Evolutionary conservation across 2,113 vertebrate genomes (phyloP), one percentile per base, ranked within the genome.

Genomic region (Saccopteryx bilineata): DNA sequence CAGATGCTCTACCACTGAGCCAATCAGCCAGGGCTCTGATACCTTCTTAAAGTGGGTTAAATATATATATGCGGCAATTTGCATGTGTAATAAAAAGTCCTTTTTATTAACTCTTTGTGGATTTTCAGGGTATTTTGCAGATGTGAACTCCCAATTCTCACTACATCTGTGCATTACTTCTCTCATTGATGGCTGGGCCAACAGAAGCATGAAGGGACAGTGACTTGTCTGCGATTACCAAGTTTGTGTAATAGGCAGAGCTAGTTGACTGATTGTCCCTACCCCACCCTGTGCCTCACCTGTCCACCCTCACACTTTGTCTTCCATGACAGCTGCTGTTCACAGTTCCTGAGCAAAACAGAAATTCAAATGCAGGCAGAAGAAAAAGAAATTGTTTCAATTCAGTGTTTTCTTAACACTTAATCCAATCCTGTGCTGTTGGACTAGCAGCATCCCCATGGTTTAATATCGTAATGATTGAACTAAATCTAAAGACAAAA

Each of bases 361-460:
- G 18, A 65, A 92, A 94, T 89, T 90, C 76, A 72, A 87, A 85
- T 79, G 18, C 33, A 90, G 91, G 66, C 61, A 68, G 85, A 95
- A 39, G 63, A 96, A 91, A 91, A 85, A 48, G 33, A 84, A 80
- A 63, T 46, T 9, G 4, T 84, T 95, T 87, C 48, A 33, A n/a
- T 78, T 5, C n/a, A 90, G 63, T 17, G 31, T 85, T 90, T 74
- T 92, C 15, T 81, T 85, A 76, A 63, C 5, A 60, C 61, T 95
- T 86, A 46, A 94, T 75, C 33, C 71, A 96, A 65, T 48, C 17
- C 28, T 66, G 5, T 58, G 72, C 82, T 83, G 18, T 61, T 87
- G 71, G 66, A 63, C 60, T 39, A 79, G 50, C 26, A 19, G 61
- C 21, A 52, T 26, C 46, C 81, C 33, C 1, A 2, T 79, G 68